These are phyloP conservation scores for Cygnus atratus DNA, from an alignment of 2,113 vertebrate genomes.

Conservation along the genomic window DNA sequence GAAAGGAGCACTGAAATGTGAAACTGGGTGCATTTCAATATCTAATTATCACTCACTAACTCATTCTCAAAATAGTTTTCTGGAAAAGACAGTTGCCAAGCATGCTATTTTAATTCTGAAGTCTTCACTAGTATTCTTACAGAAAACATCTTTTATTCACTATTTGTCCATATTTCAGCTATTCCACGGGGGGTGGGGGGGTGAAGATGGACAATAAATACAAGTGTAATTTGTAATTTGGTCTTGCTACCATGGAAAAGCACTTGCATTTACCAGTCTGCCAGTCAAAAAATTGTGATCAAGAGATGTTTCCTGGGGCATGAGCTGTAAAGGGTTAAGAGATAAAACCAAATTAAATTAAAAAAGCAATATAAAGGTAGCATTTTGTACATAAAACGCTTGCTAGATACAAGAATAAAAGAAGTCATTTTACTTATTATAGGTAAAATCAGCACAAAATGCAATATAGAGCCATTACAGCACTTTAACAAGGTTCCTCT, in stretches of 20 bases:
- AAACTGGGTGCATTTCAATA: conserved; percentile 74
- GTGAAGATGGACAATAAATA: conserved; percentile 1
- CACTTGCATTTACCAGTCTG: neutral
- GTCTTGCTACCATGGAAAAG: neutral
- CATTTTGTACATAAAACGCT: conserved; percentile 4
- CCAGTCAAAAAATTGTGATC: neutral
- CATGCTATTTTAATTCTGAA: conserved; percentile 61
- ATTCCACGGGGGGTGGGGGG: neutral
- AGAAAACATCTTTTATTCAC: conserved; percentile 11
- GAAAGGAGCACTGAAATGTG: conserved; percentile 81
- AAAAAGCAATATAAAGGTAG: neutral
- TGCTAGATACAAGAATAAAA: conserved; percentile 22
- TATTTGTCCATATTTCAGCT: conserved; percentile 22
- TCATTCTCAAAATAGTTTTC: conserved; percentile 77
- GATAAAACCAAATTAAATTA: conserved; percentile 7
- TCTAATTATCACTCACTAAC: conserved; percentile 80
- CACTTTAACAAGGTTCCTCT: conserved; percentile 25
- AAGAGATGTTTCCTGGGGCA: neutral
- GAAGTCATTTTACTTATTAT: conserved; percentile 8
- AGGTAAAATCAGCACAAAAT: conserved; percentile 38
- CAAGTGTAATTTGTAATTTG: neutral
- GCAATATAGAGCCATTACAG: neutral
- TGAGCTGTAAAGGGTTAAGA: conserved; percentile 27
- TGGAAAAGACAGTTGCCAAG: conserved; percentile 71
- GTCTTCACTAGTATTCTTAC: conserved; percentile 1